Percentiles rank a stretch among this genome's conserved stretches.
Evolutionary conservation across 2,797 vertebrate genomes (phyloP).

Genomic region (Cossypha dichroa): DNA sequence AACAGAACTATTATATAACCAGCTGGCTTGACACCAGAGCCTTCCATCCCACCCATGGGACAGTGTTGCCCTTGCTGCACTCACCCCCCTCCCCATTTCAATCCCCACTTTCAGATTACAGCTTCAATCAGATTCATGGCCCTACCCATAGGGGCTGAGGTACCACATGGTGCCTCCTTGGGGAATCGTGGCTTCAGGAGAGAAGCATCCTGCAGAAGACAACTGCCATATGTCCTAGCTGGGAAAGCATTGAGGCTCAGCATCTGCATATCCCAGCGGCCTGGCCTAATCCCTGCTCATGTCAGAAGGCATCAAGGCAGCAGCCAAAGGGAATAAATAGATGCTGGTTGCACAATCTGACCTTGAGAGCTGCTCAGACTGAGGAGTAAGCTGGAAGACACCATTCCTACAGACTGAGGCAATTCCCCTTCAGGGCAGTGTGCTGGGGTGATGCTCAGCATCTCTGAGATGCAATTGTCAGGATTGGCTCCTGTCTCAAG

Average conservation of each 20-base stretch:
- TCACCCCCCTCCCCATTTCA: background rate
- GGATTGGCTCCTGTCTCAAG: background rate
- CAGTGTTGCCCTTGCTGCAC: background rate
- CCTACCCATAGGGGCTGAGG: background rate
- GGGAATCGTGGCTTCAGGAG: background rate
- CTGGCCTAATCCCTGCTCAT: background rate
- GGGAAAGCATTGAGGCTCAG: background rate
- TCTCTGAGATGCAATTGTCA: background rate
- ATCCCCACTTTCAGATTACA: background rate
- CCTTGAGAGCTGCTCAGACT: background rate
- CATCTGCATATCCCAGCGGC: background rate
- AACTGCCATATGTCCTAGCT: background rate
- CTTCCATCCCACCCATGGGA: background rate
- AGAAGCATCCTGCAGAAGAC: background rate
- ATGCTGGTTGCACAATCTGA: background rate
- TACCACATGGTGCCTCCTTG: background rate
- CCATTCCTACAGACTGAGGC: background rate
- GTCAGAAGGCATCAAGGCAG: background rate
- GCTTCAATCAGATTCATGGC: background rate
- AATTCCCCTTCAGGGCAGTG: background rate
- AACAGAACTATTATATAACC: background rate
- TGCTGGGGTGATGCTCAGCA: background rate
- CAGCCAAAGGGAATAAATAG: constrained; percentile 12
- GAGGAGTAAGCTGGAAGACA: background rate
- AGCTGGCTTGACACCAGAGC: background rate